phyloP scores from a whole-genome alignment of 2,888 invertebrate species.

The Mythimna loreyi region DNA sequence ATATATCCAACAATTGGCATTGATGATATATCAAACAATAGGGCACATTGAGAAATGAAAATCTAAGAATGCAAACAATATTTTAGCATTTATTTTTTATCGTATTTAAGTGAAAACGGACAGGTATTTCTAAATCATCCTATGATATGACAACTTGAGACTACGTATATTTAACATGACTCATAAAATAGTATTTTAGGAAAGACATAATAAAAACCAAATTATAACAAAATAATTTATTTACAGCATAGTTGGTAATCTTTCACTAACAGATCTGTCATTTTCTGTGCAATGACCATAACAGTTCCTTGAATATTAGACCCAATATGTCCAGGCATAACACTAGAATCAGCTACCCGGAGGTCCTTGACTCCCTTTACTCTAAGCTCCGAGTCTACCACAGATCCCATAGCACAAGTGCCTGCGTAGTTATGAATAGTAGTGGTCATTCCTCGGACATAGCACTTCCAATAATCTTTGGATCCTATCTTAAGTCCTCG shows the following conservation, averaged over 20 bases:
- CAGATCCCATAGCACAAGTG: slow-evolving; percentile 94
- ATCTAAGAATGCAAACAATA: background rate
- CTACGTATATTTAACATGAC: background rate
- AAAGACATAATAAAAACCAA: background rate
- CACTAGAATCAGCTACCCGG: slow-evolving; percentile 93
- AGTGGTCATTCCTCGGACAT: slow-evolving; percentile 71
- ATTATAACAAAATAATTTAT: slow-evolving; percentile 13
- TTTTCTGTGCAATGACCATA: slow-evolving; percentile 93
- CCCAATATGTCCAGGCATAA: slow-evolving; percentile 92
- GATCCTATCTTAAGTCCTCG: slow-evolving; percentile 63
- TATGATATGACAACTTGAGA: too few species aligned
- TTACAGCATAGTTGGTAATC: slow-evolving; percentile 23
- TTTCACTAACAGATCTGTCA: slow-evolving; percentile 49
- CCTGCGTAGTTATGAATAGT: slow-evolving; percentile 87
- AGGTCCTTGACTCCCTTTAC: slow-evolving; percentile 92
- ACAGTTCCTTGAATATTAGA: slow-evolving; percentile 93
- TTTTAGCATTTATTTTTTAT: background rate
- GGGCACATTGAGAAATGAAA: too few species aligned
- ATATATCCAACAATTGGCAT: too few species aligned
- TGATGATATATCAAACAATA: background rate
- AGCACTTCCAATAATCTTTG: slow-evolving; percentile 93
- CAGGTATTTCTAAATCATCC: background rate
- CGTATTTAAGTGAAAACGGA: background rate
- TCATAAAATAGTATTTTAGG: background rate
- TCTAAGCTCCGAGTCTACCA: slow-evolving; percentile 91